A percentile compares a stretch with the other conserved stretches of the same genome.
Evolutionary conservation across 1,140 invertebrate species (phyloP).

Genomic region (Neuroterus valhalla): DNA sequence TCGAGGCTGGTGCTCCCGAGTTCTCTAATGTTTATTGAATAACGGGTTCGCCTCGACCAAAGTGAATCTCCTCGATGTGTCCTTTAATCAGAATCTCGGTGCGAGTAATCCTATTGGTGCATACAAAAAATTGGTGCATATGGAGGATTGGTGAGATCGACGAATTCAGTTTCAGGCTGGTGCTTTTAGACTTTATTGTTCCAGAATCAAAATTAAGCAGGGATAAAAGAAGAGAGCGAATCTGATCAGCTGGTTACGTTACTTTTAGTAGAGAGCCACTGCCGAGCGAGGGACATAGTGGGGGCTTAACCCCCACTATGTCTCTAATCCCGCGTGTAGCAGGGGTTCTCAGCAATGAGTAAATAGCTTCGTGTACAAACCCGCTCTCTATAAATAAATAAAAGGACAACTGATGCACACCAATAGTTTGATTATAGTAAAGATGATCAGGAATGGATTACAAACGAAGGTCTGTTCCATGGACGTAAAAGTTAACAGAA

Average conservation of each 20-base stretch:
- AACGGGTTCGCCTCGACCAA: background rate
- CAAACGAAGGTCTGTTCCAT: background rate
- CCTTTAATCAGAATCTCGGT: background rate
- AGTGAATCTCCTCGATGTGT: background rate
- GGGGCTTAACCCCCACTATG: too few species aligned
- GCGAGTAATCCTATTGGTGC: background rate
- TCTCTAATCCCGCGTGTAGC: too few species aligned
- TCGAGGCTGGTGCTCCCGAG: slow-evolving; percentile 57
- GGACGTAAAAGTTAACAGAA: too few species aligned
- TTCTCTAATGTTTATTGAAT: slow-evolving; percentile 14
- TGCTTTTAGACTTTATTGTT: slow-evolving; percentile 13
- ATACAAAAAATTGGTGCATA: too few species aligned
- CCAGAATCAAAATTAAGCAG: slow-evolving; percentile 12
- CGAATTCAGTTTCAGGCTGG: background rate
- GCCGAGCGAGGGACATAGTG: too few species aligned
- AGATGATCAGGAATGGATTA: background rate
- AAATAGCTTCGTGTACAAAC: background rate
- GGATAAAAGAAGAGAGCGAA: background rate
- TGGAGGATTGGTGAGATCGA: background rate
- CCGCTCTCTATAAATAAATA: background rate
- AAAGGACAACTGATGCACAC: background rate
- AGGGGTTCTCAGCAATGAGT: background rate
- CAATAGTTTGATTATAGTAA: background rate
- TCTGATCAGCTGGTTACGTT: background rate
- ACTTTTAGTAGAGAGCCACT: too few species aligned